Base-by-base conservation (phyloP, 2,113 vertebrate genomes). In the Leucosticte australis region DNA sequence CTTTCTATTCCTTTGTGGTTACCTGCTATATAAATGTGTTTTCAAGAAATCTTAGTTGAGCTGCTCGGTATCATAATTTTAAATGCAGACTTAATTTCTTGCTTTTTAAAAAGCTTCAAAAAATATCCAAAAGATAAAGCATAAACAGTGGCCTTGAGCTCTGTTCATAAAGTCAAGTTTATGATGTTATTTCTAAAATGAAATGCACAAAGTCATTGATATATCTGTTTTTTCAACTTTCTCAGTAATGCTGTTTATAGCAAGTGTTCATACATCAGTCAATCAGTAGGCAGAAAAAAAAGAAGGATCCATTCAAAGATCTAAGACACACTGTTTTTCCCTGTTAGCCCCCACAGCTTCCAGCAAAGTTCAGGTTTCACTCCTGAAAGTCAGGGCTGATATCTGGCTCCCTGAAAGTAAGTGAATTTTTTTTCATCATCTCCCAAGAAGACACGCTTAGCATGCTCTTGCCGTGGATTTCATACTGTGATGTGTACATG, bases 111-210 rank as follows among this genome's bases (percentile, higher is more conserved):
- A 93, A 95, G 78, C 82, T 91, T 92, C 76, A 88, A 83, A 96
- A 92, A 71, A 63, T 17, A 77, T 92, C 83, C 87, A 83, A 86
- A 91, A 86, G 87, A 93, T 71, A 94, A 95, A 95, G 89, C 67
- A 93, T 91, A 83, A 97, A 96, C 77, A 88, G 63, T 88, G 76
- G 83, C 95, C 90, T 94, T 33, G 11, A 94, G 85, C 86, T 91
- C 22, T 90, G 80, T 77, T 94, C 90, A 52, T 80, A 64, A 92
- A 73, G 64, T 82, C 81, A 95, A 87, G 70, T 71, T 91, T 67
- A 55, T 75, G 15, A 74, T 95, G 55, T 59, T 19, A 69, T 92
- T 80, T 85, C 83, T 87, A 12, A 94, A 89, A 65, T 60, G 27
- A 93, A 96, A 94, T 83, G 69, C 60, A 88, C 44, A 23, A 60